phyloP scores from a whole-genome alignment of 2,797 vertebrate genomes.

The Allobates femoralis region DNA sequence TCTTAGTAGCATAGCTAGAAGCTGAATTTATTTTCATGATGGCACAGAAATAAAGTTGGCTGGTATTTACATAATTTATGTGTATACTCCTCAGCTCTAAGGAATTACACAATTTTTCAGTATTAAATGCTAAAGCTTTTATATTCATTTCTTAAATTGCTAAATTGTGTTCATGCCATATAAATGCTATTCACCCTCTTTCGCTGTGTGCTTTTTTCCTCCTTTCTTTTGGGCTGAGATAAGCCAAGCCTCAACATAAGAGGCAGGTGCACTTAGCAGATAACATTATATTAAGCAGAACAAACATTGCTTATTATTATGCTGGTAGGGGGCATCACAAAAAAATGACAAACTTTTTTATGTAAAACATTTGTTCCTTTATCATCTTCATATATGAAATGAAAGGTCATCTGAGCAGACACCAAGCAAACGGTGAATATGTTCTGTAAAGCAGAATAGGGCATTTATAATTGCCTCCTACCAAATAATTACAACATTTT shows the following conservation, averaged over 20 bases:
- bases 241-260: conserved; percentile 41
- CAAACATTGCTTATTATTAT: conserved; percentile 56
- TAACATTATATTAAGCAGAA: conserved; percentile 53
- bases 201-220: conserved; percentile 35
- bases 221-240: conserved; percentile 49
- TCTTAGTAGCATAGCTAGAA: no score
- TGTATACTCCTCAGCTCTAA: neutral
- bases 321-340: conserved; percentile 52
- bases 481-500: conserved; percentile 34
- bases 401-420: conserved; percentile 37
- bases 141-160: conserved; percentile 46
- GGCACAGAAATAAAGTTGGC: neutral
- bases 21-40: neutral
- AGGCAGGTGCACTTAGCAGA: conserved; percentile 56
- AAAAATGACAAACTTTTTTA: conserved; percentile 57
- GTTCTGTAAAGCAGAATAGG: conserved; percentile 28
- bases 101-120: conserved; percentile 36
- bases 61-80: neutral
- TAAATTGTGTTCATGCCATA: conserved; percentile 42
- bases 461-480: conserved; percentile 38
- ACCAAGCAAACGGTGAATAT: conserved; percentile 24
- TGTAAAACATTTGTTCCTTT: conserved; percentile 42
- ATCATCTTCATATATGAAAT: conserved; percentile 25
- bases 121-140: conserved; percentile 52
- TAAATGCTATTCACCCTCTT: conserved; percentile 46